Base-by-base conservation (phyloP, 2,113 vertebrate genomes). In the Opisthocomus hoazin region DNA sequence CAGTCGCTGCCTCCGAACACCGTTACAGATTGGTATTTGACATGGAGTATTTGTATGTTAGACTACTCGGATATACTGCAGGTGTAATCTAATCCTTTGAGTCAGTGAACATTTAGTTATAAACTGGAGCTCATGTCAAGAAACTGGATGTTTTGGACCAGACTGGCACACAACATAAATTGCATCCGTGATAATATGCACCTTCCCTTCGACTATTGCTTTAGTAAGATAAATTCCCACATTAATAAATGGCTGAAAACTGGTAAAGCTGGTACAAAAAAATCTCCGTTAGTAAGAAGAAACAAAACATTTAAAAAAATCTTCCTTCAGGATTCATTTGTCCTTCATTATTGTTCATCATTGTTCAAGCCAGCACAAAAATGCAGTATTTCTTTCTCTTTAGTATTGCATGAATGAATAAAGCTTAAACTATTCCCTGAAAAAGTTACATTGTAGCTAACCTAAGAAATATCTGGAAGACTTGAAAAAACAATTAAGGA, bases 191-290 rank as follows among this genome's bases (percentile, higher is more conserved):
- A 98, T 98, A 98, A 98, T 99, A 99, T 98, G 98, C 98, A 99
- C 98, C 98, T 98, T 98, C 98, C 98, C 98, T 98, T 98, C 97
- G 91, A 98, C 98, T 99, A 99, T 99, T 99, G 99, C 98, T 99
- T 98, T 98, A 98, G 98, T 98, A 99, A 99, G 99, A 98, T 99
- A 98, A 98, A 98, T 99, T 98, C 98, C 98, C 98, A 98, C 98
- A 98, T 98, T 99, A 98, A 98, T 98, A 99, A 98, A 99, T 98
- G 98, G 98, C 98, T 98, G 98, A 99, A 98, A 99, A 98, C 98
- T 99, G 98, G 98, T 98, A 98, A 99, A 99, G 99, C 98, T 99
- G 98, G 99, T 99, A 99, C 98, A 99, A 99, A 99, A 99, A 98
- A 99, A 99, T 98, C 97, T 98, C 97, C 95, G 93, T 99, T 98